Percentiles rank a stretch among this genome's conserved stretches.
phyloP scores from a whole-genome alignment of 2,797 vertebrate genomes.

The Pseudochirops corinnae region DNA sequence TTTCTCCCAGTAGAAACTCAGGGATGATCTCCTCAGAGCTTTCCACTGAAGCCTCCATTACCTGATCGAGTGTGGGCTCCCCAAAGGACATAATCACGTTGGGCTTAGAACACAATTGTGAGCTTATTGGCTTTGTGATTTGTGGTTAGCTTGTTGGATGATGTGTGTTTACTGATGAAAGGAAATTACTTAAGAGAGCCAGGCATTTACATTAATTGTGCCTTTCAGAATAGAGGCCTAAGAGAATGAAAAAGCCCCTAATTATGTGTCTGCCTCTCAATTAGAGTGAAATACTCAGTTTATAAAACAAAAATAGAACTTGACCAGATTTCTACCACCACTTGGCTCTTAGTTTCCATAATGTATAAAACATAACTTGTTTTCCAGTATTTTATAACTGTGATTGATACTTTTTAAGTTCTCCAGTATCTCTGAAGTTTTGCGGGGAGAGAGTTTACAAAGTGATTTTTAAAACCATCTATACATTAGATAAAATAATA shows the following conservation, averaged over 20 bases:
- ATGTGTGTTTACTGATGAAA: conserved; percentile 73
- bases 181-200: conserved; percentile 76
- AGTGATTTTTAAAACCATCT: not conserved
- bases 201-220: conserved; percentile 81
- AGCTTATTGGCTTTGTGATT: conserved; percentile 76
- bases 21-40: not conserved
- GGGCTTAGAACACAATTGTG: conserved; percentile 38
- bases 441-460: not conserved
- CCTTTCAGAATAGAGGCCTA: conserved; percentile 81
- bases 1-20: not conserved
- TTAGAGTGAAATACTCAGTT: conserved; percentile 71
- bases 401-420: not conserved
- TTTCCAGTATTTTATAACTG: not conserved
- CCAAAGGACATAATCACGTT: conserved; percentile 7
- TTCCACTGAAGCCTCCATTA: not conserved
- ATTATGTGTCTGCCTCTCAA: conserved; percentile 78
- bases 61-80: conserved; percentile 45
- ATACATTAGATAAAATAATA: not conserved
- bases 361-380: not conserved
- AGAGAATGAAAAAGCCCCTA: conserved; percentile 79
- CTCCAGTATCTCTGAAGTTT: not conserved
- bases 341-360: conserved; percentile 29
- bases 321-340: conserved; percentile 55
- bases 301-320: conserved; percentile 70
- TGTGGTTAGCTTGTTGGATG: conserved; percentile 76